phyloP scores from a whole-genome alignment of 2,797 vertebrate genomes.

The Phrynocephalus vlangalii region DNA sequence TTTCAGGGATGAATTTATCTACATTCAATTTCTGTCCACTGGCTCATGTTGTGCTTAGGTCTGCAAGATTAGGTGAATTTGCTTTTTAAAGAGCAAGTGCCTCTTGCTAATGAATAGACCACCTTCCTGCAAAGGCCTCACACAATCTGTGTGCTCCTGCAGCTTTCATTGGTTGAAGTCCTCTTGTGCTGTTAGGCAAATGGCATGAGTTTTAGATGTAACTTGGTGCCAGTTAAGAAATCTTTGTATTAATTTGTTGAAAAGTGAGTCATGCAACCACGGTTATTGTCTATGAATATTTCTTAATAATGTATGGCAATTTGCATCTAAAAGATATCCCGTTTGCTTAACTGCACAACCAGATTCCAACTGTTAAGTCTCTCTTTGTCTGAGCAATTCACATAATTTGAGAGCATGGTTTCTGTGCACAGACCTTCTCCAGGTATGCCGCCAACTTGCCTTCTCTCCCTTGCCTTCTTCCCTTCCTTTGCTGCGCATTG shows the following conservation, averaged over 20 bases:
- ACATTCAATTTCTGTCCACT: conserved; percentile 37
- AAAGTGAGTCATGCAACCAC: too few relatives aligned
- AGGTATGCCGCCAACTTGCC: background rate
- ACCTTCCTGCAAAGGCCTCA: conserved; percentile 27
- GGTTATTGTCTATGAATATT: too few relatives aligned
- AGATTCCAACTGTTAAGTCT: too few relatives aligned
- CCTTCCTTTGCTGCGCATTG: background rate
- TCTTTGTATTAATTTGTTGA: too few relatives aligned
- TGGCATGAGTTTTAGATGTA: too few relatives aligned
- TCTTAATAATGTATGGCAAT: too few relatives aligned
- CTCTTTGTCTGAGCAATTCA: too few relatives aligned
- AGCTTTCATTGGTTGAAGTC: conserved; percentile 23
- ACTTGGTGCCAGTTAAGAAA: too few relatives aligned
- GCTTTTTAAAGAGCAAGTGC: background rate
- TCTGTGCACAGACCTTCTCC: background rate
- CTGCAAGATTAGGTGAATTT: conserved; percentile 7
- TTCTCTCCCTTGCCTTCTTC: background rate
- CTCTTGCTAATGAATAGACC: background rate
- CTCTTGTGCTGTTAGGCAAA: conserved; percentile 31
- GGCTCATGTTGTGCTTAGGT: conserved; percentile 18
- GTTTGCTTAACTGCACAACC: too few relatives aligned
- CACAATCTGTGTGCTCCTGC: conserved; percentile 50
- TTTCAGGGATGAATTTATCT: conserved; percentile 38
- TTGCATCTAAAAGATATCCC: too few relatives aligned
- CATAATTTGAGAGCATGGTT: conserved; percentile 54